Base-by-base conservation (phyloP, 2,113 vertebrate species). In the Apus apus region DNA sequence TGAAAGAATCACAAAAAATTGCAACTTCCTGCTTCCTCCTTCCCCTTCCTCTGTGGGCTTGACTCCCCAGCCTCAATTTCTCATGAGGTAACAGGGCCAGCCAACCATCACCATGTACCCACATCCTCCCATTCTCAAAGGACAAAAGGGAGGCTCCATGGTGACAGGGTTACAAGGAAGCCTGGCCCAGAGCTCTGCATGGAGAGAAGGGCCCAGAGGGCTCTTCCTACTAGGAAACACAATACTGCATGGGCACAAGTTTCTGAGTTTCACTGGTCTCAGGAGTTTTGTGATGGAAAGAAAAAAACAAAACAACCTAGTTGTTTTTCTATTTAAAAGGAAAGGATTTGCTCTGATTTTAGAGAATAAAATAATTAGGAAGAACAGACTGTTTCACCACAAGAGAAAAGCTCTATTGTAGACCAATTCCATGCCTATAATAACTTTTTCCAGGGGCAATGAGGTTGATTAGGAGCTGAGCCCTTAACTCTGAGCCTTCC, bases 381-480 rank as follows among this genome's bases (percentile, higher is more conserved):
- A 89, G 73, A 66, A 90, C 21, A 85, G 74, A 75, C 43, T 67
- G 32, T 62, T 84, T 87, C 70, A 61, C 75, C 81, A 54, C 81
- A 82, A 13, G 30, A 92, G 53, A 67, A 94, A 93, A 36, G 36
- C 56, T 50, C 81, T 75, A 94, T 89, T 92, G 91, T 94, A 72
- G 54, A 54, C 50, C 66, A 72, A 70, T 85, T 92, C 87, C 73
- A 93, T 50, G 94, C 77, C 45, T 91, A 26, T 87, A 87, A 92
- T 82, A 76, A 32, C 68, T 81, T 77, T 71, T 95, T 78, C 84
- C 7, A 1, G 29, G 86, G 48, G 57, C 90, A 89, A 25, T 74
- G 45, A 87, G 43, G 76, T 85, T 2, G 1, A 88, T 73, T 83
- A 54, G 75, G 12, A 97, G 13, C 36, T 82, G 26, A 89, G 57